Evolutionary conservation across 2,113 vertebrate species (phyloP).

Genomic region (Patagioenas fasciata): DNA sequence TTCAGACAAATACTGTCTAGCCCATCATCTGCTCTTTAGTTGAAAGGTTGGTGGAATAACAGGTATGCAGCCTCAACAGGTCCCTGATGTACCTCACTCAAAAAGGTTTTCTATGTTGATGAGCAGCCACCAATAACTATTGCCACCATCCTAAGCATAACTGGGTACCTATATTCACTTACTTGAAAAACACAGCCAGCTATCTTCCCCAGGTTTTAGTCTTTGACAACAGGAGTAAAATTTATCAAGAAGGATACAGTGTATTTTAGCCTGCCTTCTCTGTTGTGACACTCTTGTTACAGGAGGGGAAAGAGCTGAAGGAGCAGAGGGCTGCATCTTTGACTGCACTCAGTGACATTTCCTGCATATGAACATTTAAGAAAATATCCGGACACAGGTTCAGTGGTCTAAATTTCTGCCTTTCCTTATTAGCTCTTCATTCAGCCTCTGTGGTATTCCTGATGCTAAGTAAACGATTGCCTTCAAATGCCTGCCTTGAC

Average conservation of each 20-base stretch:
- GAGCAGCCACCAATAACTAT: neutral
- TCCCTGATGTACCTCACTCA: neutral
- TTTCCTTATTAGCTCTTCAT: conserved; percentile 46
- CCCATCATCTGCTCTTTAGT: neutral
- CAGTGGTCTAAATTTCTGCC: conserved; percentile 46
- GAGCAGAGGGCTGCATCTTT: neutral
- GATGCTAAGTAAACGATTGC: conserved; percentile 7
- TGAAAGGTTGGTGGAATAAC: neutral
- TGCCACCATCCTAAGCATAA: neutral
- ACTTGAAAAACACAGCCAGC: neutral
- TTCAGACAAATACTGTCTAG: neutral
- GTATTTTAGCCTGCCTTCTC: neutral
- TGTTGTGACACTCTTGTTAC: neutral
- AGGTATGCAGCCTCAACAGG: neutral
- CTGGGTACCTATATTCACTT: neutral
- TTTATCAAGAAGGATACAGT: neutral
- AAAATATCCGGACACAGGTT: conserved; percentile 34
- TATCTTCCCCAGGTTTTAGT: neutral
- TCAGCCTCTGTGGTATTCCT: neutral
- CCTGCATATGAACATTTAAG: neutral
- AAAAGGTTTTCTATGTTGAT: neutral
- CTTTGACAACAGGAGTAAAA: neutral
- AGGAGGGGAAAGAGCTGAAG: neutral
- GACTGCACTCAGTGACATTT: neutral
- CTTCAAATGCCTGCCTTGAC: conserved; percentile 36